Conservation (phyloP, 1,140 invertebrate genomes). For the Wiebesia pumilae region DNA sequence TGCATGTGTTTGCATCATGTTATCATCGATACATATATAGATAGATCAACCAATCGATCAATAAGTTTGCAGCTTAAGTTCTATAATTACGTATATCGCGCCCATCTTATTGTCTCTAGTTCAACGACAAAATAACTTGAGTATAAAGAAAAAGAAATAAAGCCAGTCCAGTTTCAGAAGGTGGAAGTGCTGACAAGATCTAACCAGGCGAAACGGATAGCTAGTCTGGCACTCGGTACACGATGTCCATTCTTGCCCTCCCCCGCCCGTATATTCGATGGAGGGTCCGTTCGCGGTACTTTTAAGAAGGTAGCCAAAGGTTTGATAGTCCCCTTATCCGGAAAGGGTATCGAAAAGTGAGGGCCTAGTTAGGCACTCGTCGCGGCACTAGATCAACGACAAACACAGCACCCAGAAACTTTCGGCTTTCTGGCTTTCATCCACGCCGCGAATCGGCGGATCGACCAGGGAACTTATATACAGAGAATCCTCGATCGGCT, state of each 20-base stretch:
- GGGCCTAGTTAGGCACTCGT: constrained; percentile 69
- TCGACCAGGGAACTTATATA: constrained; percentile 54
- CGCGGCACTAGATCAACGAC: constrained; percentile 73
- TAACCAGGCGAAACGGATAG: background rate
- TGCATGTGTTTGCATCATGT: too few species aligned
- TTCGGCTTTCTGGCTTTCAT: constrained; percentile 67
- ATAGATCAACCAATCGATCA: too few species aligned
- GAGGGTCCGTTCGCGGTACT: background rate
- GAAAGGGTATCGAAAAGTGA: constrained; percentile 62
- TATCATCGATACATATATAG: too few species aligned
- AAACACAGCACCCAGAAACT: constrained; percentile 40
- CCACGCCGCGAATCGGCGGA: constrained; percentile 59
- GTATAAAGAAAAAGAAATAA: background rate
- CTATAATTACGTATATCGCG: too few species aligned
- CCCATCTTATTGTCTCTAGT: background rate
- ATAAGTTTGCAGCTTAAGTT: too few species aligned
- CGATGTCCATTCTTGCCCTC: background rate
- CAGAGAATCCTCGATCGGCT: constrained; percentile 54
- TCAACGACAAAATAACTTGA: background rate
- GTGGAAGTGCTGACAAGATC: background rate
- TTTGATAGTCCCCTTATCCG: constrained; percentile 62
- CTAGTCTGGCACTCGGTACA: background rate
- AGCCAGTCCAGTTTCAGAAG: background rate
- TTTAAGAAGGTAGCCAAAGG: background rate
- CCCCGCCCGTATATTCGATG: background rate